Conservation (phyloP, 2,113 vertebrate species). For the Thalassarche chlororhynchos region DNA sequence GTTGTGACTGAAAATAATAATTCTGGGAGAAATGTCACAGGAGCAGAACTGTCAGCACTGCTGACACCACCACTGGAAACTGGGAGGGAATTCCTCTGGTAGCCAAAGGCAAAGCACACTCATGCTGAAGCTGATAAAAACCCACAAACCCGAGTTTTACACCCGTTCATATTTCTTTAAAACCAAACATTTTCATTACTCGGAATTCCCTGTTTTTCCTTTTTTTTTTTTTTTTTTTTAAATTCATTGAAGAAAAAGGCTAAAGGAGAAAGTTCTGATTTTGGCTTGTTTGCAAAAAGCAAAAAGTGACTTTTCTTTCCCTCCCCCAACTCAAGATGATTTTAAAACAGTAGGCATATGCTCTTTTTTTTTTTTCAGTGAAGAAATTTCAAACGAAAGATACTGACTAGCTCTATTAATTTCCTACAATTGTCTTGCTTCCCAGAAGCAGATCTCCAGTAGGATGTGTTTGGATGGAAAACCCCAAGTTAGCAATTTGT, state of each 20-base stretch:
- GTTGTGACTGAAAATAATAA: not conserved
- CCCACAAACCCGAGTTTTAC: not conserved
- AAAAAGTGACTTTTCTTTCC: not conserved
- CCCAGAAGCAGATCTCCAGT: not conserved
- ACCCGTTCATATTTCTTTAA: not conserved
- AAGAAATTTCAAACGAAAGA: not conserved
- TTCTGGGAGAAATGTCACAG: not conserved
- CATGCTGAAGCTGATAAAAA: not conserved
- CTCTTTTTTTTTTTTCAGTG: not conserved
- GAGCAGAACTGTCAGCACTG: not conserved
- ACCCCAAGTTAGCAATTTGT: not conserved
- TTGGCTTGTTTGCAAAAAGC: not conserved
- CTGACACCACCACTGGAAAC: not conserved
- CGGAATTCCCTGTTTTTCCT: not conserved
- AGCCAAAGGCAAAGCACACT: not conserved
- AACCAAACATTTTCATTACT: not conserved
- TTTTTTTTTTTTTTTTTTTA: not conserved
- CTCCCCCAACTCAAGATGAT: not conserved
- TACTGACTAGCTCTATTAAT: not conserved
- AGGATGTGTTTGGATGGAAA: not conserved
- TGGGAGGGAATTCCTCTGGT: not conserved
- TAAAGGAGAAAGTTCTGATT: not conserved
- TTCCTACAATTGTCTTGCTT: not conserved
- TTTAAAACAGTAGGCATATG: not conserved
- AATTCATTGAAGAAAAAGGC: not conserved